Evolutionary conservation across 1,140 invertebrate genomes (phyloP), one percentile per base, ranked within the genome.

Genomic region (Atta cephalotes): DNA sequence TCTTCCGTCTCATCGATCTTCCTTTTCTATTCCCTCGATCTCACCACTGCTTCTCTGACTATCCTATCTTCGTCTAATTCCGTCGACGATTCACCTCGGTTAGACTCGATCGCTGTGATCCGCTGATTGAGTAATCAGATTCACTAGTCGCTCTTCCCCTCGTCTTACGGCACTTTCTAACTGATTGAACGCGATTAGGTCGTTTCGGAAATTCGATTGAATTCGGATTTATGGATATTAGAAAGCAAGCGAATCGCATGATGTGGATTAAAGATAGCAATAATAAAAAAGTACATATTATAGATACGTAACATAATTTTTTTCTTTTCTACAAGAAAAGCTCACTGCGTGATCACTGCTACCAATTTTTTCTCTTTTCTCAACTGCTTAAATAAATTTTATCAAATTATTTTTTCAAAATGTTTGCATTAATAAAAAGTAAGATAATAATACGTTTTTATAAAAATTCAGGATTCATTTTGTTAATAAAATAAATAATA

Each of bases 51-150:
- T 25, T 25, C 21, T 10, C n/a, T 18, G 53, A 56, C 63, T 60
- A n/a, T 65, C 58, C 51, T 60, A 21, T 35, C 53, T 10, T 35
- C 76, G 74, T 39, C 31, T 45, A 62, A 45, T 31, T 49, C 62
- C 18, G n/a, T 71, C 60, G 56, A 56, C 49, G 58, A n/a, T 78
- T 89, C 85, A 87, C 79, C 84, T 81, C 77, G 31, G 31, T 84
- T 65, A 58, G 56, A 84, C 39, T 21, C 45, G 72, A 28, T 80
- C 71, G 68, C 51, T 18, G 56, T 21, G 51, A 70, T 45, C 68
- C 71, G 56, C 56, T 76, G 90, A 89, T 91, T 88, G 88, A 89
- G 84, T 90, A 88, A 91, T 91, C 88, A 87, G 86, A 91, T 91
- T 90, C 88, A 77, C 79, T 62, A 31, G 16, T 87, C 66, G 39